A percentile compares a stretch with the other conserved stretches of the same genome.
Evolutionary conservation across 2,113 vertebrate genomes (phyloP).

Genomic region (Otis tarda): DNA sequence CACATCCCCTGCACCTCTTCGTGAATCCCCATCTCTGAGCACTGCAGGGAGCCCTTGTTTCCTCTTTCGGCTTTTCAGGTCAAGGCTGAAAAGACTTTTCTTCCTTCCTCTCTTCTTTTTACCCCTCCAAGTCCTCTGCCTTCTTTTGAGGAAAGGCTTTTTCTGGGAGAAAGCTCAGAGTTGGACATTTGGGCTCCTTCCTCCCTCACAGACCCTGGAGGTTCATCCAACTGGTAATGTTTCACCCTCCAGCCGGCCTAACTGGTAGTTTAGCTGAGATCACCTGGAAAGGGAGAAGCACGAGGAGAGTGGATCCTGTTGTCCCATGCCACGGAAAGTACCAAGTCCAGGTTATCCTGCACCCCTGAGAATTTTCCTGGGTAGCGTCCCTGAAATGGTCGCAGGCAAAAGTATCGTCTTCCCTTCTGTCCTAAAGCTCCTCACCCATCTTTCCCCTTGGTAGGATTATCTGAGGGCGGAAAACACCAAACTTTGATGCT

Average conservation of each 20-base stretch:
- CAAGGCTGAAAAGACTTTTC: neutral
- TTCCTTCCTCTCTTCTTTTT: neutral
- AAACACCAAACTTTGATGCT: neutral
- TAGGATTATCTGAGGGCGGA: neutral
- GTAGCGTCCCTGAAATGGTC: neutral
- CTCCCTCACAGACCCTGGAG: neutral
- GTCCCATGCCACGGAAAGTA: neutral
- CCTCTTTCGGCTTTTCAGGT: neutral
- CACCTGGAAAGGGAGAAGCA: neutral
- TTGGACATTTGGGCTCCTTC: neutral
- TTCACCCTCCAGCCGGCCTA: neutral
- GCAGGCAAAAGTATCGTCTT: neutral
- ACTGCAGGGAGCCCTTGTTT: neutral
- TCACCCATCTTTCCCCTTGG: neutral
- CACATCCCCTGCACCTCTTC: fast-evolving
- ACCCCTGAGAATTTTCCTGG: neutral
- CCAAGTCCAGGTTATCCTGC: neutral
- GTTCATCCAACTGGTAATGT: neutral
- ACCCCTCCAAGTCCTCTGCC: neutral
- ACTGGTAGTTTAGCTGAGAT: neutral
- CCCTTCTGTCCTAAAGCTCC: neutral
- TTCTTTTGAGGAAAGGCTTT: neutral
- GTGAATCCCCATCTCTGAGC: neutral
- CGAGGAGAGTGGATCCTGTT: neutral
- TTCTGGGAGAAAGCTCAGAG: neutral